Evolutionary conservation across 2,113 vertebrate genomes (phyloP).

Genomic region (Shinisaurus crocodilurus): DNA sequence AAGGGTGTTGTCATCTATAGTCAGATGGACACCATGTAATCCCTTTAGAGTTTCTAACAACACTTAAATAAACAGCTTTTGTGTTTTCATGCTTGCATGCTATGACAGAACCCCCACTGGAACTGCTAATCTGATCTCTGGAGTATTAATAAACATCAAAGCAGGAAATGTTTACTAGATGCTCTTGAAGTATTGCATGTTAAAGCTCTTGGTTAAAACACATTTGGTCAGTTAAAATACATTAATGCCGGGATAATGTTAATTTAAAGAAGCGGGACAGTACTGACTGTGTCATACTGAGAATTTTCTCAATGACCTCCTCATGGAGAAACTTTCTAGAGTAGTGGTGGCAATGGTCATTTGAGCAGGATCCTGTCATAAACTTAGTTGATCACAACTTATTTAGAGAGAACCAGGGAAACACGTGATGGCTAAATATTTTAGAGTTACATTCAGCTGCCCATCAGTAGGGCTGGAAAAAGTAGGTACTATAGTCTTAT

Average conservation of each 20-base stretch:
- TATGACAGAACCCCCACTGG: slow-evolving; percentile 32
- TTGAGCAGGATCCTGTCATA: background rate
- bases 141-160: slow-evolving; percentile 36
- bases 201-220: slow-evolving; percentile 27
- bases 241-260: background rate
- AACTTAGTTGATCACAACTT: background rate
- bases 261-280: background rate
- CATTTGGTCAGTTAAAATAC: background rate
- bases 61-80: slow-evolving; percentile 52
- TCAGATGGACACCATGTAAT: slow-evolving; percentile 22
- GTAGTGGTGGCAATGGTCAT: background rate
- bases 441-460: background rate
- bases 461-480: background rate
- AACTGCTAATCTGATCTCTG: slow-evolving; percentile 32
- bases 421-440: background rate
- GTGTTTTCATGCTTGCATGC: slow-evolving; percentile 48
- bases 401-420: background rate
- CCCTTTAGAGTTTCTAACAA: slow-evolving; percentile 32
- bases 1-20: background rate
- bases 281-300: background rate
- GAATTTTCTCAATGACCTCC: background rate
- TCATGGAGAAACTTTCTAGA: background rate
- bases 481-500: background rate
- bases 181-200: slow-evolving; percentile 23
- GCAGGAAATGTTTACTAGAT: slow-evolving; percentile 40